Percentiles rank a stretch among this genome's conserved stretches.
Conservation (phyloP, 2,113 vertebrate genomes). For the Stomatorhinus ivindoensis region DNA sequence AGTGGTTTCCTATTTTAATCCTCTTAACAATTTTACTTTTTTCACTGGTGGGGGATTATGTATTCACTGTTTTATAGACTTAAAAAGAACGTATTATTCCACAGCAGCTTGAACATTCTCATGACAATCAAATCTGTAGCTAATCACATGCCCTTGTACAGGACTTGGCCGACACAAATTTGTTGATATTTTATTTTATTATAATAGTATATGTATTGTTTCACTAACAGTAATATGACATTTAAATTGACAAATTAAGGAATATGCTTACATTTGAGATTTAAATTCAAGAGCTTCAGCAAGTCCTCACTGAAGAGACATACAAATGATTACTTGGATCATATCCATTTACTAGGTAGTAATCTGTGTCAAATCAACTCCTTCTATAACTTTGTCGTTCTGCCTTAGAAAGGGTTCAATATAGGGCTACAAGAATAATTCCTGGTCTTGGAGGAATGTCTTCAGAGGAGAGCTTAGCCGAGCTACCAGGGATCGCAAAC, state of each 20-base stretch:
- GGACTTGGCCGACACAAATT: background rate
- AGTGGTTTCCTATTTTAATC: slow-evolving; percentile 17
- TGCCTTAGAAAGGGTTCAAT: background rate
- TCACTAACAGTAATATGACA: background rate
- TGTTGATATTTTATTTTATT: background rate
- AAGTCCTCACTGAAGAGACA: background rate
- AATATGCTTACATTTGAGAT: background rate
- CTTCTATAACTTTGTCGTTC: background rate
- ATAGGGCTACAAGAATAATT: background rate
- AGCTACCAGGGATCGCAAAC: background rate
- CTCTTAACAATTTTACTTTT: slow-evolving; percentile 17
- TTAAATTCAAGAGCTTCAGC: background rate
- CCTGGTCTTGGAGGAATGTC: background rate
- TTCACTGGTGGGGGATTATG: slow-evolving; percentile 12
- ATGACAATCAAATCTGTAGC: background rate
- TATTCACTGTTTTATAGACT: slow-evolving; percentile 5
- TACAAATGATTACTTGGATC: background rate
- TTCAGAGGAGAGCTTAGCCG: background rate
- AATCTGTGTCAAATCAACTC: background rate
- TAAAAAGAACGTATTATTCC: slow-evolving; percentile 5
- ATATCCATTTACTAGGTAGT: background rate
- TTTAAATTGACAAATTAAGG: background rate
- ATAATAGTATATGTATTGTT: background rate
- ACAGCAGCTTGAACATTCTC: background rate
- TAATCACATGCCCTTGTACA: background rate